Evolutionary conservation across 2,797 vertebrate genomes (phyloP), one percentile per base, ranked within the genome.

Genomic region (Paguma larvata): DNA sequence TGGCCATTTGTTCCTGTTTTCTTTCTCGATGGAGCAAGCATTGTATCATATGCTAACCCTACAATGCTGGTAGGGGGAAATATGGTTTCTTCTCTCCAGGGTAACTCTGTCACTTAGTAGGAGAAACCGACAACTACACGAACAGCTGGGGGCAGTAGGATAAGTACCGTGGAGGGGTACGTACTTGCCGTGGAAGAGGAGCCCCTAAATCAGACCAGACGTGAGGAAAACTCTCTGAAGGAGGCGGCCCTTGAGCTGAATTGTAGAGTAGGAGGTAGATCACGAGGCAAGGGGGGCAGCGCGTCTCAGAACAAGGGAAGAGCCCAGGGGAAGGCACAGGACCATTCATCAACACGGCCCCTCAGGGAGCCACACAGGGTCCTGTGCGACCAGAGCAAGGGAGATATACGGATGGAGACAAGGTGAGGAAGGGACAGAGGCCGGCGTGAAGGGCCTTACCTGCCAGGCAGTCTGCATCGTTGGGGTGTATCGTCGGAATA

Each of bases 331-430:
- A 46, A 78, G 59, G 30, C 14, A 30, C 78, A 56, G 23, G 41
- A 2, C 30, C 44, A 4, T 38, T 21, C 18, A 0, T 21, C 19
- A 38, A 6, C 12, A 1, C 5, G 23, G 65, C 19, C 1, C 11
- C 44, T 30, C 1, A 18, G 73, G 56, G 48, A 34, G 18, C 3
- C 9, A 38, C 19, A 0, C 0, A 2, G 1, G 46, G 27, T 41
- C 79, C 67, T 38, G 3, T 13, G 1, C 1, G 8, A 4, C 75
- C 19, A 46, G 10, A 38, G 10, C 2, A 32, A 83, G 44, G 46
- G 51, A 2, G 16, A 4, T 8, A 2, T 62, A 2, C 9, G 0
- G 34, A 11, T 1, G 34, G 51, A 56, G 23, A 44, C 56, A 10
- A 46, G 27, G 25, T 38, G 34, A 72, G 16, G 48, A 48, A 6